Conservation (phyloP, 2,797 vertebrate genomes). For the Catostomus latipinnis region DNA sequence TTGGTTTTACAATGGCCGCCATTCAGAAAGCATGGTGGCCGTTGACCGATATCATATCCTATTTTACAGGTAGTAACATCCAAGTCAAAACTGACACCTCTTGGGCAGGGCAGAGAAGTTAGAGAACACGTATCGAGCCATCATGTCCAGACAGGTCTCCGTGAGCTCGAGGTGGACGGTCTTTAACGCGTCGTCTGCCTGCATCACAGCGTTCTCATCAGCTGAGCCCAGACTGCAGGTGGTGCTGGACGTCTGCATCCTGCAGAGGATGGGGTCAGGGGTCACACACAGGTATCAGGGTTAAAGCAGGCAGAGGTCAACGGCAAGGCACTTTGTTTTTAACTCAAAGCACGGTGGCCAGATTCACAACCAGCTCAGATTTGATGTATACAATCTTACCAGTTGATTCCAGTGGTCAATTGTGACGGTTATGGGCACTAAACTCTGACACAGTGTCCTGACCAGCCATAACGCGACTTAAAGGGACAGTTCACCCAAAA, state of each 20-base stretch:
- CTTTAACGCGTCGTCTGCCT: conserved; percentile 92
- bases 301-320: background rate
- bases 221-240: conserved; percentile 94
- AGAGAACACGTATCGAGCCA: conserved; percentile 97
- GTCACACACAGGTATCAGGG: background rate
- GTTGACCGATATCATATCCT: too few relatives aligned
- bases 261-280: conserved; percentile 63
- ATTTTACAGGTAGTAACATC: background rate
- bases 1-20: too few relatives aligned
- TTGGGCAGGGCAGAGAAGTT: conserved; percentile 97
- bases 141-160: conserved; percentile 98
- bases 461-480: background rate
- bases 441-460: background rate
- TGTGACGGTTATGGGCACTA: too few relatives aligned
- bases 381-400: background rate
- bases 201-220: conserved; percentile 91
- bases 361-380: background rate
- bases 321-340: background rate
- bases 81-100: conserved; percentile 74
- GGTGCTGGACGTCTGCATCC: conserved; percentile 94
- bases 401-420: background rate
- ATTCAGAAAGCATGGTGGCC: too few relatives aligned
- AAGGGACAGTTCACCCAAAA: too few relatives aligned
- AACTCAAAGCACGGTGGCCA: background rate
- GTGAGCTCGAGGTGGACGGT: conserved; percentile 96